Evolutionary conservation across 2,888 invertebrate species (phyloP).

Genomic region (Cantharis rustica): DNA sequence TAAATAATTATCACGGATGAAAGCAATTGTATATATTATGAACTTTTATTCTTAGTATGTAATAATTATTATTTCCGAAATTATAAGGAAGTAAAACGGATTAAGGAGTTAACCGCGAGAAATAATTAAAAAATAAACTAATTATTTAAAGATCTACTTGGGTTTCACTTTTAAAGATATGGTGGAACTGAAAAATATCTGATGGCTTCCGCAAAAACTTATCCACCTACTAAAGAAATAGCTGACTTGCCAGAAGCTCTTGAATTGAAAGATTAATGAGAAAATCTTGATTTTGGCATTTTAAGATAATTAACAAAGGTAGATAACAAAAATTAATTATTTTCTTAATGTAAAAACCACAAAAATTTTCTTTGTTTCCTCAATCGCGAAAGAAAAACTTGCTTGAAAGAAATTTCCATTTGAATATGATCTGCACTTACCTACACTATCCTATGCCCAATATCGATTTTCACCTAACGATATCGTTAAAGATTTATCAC

Average conservation of each 20-base stretch:
- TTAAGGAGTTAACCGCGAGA: neutral
- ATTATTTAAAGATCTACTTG: neutral
- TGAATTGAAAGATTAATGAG: conserved; percentile 14
- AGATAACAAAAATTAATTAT: conserved; percentile 4
- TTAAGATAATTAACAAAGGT: conserved; percentile 7
- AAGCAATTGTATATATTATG: neutral
- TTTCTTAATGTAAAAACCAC: neutral
- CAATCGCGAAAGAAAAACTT: neutral
- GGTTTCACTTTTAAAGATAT: neutral
- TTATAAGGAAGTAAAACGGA: neutral
- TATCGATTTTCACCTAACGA: neutral
- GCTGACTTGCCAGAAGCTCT: conserved; percentile 7
- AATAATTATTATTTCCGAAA: too few relatives aligned
- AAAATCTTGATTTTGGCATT: neutral
- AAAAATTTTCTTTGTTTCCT: neutral
- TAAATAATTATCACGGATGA: neutral
- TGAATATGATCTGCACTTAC: neutral
- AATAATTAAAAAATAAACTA: neutral
- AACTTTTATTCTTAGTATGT: too few relatives aligned
- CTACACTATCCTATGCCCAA: neutral
- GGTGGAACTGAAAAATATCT: neutral
- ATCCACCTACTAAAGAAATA: neutral
- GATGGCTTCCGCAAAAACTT: neutral
- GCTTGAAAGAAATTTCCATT: neutral
- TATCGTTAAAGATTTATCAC: neutral